Evolutionary conservation across 1,140 invertebrate genomes (phyloP), one percentile per base, ranked within the genome.

Genomic region (Onthophagus taurus): DNA sequence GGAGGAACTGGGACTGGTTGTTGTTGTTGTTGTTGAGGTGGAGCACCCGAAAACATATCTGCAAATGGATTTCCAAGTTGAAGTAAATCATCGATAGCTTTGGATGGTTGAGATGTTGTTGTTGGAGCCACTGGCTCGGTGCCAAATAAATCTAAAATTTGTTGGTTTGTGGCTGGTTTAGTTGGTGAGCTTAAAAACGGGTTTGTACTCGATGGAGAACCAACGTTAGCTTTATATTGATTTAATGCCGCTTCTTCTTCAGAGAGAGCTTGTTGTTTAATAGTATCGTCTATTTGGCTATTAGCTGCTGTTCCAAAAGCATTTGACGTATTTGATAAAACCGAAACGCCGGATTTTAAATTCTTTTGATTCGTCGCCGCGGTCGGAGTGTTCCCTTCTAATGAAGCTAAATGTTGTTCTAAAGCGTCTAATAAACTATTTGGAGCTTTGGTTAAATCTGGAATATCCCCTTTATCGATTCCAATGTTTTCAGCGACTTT

Each of bases 381-480:
- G 4, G 85, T 89, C 29, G 86, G 86, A 16, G 86, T 89, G 59
- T 87, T 89, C 38, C 92, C 93, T 67, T 99, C 96, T 31, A 99
- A 65, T 1, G 88, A 82, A 18, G 83, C 87, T 37, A 99, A 75
- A 71, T 99, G 96, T 50, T 93, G 88, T 64, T 99, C 97, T 38
- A 99, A 71, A 0, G 97, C 96, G 70, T 99, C 96, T 43, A 99
- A 69, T 31, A 99, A 73, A 70, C 93, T 97, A 64, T 94, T 95
- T 0, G 96, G 97, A n/a, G 96, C 94, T 76, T 95, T 96, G 4
- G 93, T 97, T 47, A 99, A 75, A 70, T 99, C 96, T 31, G 96
- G 96, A 68, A 99, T 98, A 59, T 99, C 95, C 31, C 94, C 94
- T 71, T 96, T 97, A 68, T 99, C 95, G 63, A 99, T 97, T 19